Evolutionary conservation across 2,113 vertebrate genomes (phyloP).

Genomic region (Ciconia boyciana): DNA sequence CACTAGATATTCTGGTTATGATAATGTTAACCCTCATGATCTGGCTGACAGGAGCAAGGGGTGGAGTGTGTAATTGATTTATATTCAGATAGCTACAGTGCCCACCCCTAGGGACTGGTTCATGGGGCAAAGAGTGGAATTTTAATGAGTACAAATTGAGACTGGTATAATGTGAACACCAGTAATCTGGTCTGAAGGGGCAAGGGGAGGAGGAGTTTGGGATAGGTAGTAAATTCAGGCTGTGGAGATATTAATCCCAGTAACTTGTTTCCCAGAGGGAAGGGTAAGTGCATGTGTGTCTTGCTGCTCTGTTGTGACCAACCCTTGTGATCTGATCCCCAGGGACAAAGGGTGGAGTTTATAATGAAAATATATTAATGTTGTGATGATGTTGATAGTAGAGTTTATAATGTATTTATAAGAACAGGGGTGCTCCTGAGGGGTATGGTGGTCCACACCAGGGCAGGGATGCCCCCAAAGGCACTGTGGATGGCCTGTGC

Average conservation of each 20-base stretch:
- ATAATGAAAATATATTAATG: not conserved
- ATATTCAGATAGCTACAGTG: not conserved
- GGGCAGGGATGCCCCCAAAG: not conserved
- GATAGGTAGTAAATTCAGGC: not conserved
- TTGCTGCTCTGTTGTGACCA: not conserved
- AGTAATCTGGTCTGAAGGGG: not conserved
- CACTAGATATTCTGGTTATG: not conserved
- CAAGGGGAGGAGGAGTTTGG: not conserved
- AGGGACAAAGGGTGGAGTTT: not conserved
- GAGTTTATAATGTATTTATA: not conserved
- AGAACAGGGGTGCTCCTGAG: not conserved
- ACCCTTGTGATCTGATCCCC: not conserved
- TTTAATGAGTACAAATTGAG: not conserved
- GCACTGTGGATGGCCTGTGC: no score
- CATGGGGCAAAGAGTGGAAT: not conserved
- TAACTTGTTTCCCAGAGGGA: not conserved
- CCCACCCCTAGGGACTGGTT: not conserved
- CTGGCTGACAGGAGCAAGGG: not conserved
- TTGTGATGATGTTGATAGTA: not conserved
- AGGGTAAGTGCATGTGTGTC: not conserved
- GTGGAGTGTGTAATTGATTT: not conserved
- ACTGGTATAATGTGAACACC: not conserved
- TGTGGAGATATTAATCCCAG: not conserved
- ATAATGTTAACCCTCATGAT: not conserved
- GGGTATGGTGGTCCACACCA: not conserved